A percentile compares a stretch with the other conserved stretches of the same genome.
These are phyloP conservation scores for Zaprionus inermis DNA, from an alignment of 1,140 invertebrate genomes.

Conservation along the genomic window DNA sequence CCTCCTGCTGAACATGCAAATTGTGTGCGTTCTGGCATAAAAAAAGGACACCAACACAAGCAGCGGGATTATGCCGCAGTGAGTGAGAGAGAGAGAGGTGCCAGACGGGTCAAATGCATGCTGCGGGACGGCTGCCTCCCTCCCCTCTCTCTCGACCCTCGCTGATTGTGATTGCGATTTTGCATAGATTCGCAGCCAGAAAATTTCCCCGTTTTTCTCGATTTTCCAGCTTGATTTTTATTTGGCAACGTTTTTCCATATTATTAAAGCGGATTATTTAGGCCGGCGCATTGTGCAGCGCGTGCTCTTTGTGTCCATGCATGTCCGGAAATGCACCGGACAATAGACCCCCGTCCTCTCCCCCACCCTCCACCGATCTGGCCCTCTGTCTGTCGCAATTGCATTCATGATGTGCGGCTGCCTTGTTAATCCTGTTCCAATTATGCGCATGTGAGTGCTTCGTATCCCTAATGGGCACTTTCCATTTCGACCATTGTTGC, in stretches of 20 bases:
- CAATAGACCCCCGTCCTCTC: constrained; percentile 47
- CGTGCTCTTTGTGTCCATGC: constrained; percentile 18
- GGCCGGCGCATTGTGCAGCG: constrained; percentile 47
- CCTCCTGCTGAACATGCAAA: constrained; percentile 70
- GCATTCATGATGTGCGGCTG: constrained; percentile 58
- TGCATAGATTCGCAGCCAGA: constrained; percentile 54
- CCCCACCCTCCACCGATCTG: constrained; percentile 18
- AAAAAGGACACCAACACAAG: constrained; percentile 50
- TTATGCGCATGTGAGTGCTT: constrained; percentile 76
- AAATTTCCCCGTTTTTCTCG: constrained; percentile 36
- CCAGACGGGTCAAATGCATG: constrained; percentile 64
- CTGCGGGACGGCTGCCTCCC: constrained; percentile 34
- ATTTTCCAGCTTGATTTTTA: constrained; percentile 48
- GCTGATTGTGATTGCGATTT: constrained; percentile 47
- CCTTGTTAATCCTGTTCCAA: constrained; percentile 80
- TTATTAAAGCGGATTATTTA: constrained; percentile 80
- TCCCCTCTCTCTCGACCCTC: constrained; percentile 18
- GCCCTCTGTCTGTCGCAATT: constrained; percentile 32
- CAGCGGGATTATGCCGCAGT: constrained; percentile 3
- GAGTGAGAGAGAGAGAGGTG: constrained; percentile 32
- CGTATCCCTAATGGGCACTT: constrained; percentile 77
- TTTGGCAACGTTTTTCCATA: constrained; percentile 70
- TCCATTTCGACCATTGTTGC: constrained; percentile 66
- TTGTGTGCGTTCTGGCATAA: constrained; percentile 71
- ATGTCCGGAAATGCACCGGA: constrained; percentile 63